These are phyloP conservation scores for Paedocypris sp. DNA, from an alignment of 2,113 vertebrate species.

Conservation along the genomic window DNA sequence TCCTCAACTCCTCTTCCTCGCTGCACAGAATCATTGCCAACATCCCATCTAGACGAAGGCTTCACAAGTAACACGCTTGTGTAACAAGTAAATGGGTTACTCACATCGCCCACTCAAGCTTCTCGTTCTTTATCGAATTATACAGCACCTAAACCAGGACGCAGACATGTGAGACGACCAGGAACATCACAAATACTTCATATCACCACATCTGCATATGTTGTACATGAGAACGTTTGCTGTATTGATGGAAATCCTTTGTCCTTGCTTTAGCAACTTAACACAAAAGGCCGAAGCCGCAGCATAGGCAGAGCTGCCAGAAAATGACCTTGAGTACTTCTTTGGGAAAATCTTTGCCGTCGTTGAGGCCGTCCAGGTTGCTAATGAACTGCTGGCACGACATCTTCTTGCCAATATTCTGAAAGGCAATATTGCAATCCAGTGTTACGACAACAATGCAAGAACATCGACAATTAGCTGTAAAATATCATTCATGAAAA, in stretches of 20 bases:
- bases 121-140: constrained; percentile 97
- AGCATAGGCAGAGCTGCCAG: no score
- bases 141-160: constrained; percentile 73
- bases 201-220: neutral
- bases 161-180: constrained; percentile 11
- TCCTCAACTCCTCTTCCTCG: constrained; percentile 91
- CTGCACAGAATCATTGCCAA: constrained; percentile 53
- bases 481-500: neutral
- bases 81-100: constrained; percentile 47
- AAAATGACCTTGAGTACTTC: constrained; percentile 82
- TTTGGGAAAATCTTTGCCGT: constrained; percentile 88
- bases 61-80: neutral
- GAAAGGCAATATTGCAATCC: constrained; percentile 16
- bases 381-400: constrained; percentile 90
- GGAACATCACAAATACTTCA: neutral
- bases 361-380: constrained; percentile 87
- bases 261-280: no score
- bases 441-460: neutral
- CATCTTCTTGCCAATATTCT: constrained; percentile 99
- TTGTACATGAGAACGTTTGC: neutral
- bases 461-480: neutral
- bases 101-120: constrained; percentile 98
- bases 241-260: no score
- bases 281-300: no score
- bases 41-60: neutral